Conservation (phyloP, 2,888 invertebrate species). For the Miltochrista miniata region DNA sequence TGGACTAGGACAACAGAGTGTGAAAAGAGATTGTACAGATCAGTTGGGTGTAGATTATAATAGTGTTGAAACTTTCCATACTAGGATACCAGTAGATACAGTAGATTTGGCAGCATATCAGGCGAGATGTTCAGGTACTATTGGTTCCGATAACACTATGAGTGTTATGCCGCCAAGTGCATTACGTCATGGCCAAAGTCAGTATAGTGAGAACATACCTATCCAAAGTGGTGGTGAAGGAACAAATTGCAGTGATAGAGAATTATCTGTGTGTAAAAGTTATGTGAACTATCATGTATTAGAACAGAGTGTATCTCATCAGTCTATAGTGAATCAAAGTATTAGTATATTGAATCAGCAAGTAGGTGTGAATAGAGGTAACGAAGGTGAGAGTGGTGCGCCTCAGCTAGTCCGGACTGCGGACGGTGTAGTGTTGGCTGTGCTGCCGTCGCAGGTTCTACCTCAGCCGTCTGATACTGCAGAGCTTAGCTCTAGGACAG, state of each 20-base stretch:
- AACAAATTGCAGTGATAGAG: slow-evolving; percentile 66
- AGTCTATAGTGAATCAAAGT: slow-evolving; percentile 80
- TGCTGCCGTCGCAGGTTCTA: slow-evolving; percentile 61
- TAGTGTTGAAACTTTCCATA: slow-evolving; percentile 60
- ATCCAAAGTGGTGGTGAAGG: slow-evolving; percentile 63
- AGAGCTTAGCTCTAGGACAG: slow-evolving; percentile 61
- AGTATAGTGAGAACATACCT: slow-evolving; percentile 65
- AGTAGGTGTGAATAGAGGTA: slow-evolving; percentile 71
- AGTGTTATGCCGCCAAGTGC: slow-evolving; percentile 60
- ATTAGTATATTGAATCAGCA: slow-evolving; percentile 80
- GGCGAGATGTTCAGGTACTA: slow-evolving; percentile 54
- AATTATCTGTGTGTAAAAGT: slow-evolving; percentile 65
- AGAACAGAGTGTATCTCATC: slow-evolving; percentile 81
- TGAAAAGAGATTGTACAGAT: slow-evolving; percentile 60
- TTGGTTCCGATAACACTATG: slow-evolving; percentile 62
- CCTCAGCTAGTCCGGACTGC: slow-evolving; percentile 75
- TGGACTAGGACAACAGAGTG: slow-evolving; percentile 39
- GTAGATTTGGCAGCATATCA: slow-evolving; percentile 64
- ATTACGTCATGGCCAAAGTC: slow-evolving; percentile 60
- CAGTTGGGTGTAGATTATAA: slow-evolving; percentile 51
- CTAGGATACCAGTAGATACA: slow-evolving; percentile 54
- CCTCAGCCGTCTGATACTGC: slow-evolving; percentile 52
- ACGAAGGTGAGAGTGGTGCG: slow-evolving; percentile 64
- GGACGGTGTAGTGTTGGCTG: slow-evolving; percentile 76
- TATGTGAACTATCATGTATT: slow-evolving; percentile 81